phyloP scores from a whole-genome alignment of 2,113 vertebrate species.

The Polypterus senegalus region DNA sequence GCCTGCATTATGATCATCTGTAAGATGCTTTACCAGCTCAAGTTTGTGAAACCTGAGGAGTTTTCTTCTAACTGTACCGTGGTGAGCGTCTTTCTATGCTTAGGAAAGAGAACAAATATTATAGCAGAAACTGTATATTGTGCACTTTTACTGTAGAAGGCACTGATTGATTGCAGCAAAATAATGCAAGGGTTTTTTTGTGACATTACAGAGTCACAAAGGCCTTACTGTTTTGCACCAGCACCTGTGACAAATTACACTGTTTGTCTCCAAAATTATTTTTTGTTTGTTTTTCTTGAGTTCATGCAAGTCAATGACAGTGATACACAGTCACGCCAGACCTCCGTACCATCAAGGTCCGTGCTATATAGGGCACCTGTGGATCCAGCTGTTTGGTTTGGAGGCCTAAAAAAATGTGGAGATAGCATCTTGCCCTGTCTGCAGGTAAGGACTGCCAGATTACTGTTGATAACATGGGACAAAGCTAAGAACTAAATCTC shows the following conservation, averaged over 20 bases:
- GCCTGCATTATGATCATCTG: slow-evolving; percentile 54
- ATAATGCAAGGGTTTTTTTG: no score
- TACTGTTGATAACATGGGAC: no score
- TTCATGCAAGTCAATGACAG: no score
- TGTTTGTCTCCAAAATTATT: no score
- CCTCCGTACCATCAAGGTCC: slow-evolving; percentile 11
- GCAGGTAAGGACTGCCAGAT: slow-evolving; percentile 23
- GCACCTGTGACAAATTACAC: no score
- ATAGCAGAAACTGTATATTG: not conserved
- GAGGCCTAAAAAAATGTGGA: slow-evolving; percentile 35
- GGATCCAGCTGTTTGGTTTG: slow-evolving; percentile 37
- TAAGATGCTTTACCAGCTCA: slow-evolving; percentile 65
- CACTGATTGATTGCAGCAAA: no score
- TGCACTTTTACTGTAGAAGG: not conserved
- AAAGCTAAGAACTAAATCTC: not conserved
- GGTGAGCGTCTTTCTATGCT: slow-evolving; percentile 33
- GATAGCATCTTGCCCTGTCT: slow-evolving; percentile 44
- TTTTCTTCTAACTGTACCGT: slow-evolving; percentile 55
- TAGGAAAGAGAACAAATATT: not conserved
- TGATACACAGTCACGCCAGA: no score
- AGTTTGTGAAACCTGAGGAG: slow-evolving; percentile 45
- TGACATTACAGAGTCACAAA: no score
- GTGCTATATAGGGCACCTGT: slow-evolving; percentile 32
- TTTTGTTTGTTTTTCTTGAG: no score
- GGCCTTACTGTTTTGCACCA: no score